Conservation (phyloP, 2,113 vertebrate species). For the Nymphicus hollandicus region DNA sequence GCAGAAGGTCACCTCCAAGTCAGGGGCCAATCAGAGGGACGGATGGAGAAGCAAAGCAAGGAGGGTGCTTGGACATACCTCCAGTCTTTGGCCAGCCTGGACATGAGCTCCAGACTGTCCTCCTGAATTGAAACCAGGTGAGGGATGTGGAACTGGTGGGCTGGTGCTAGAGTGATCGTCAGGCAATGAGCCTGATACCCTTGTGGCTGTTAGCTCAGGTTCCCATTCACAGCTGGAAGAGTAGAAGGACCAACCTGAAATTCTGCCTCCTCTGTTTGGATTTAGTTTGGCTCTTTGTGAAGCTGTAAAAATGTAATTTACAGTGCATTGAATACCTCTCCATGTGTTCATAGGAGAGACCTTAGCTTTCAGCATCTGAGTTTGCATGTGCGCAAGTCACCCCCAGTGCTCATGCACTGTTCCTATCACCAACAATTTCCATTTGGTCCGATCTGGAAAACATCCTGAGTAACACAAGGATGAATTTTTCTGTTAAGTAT, state of each 20-base stretch:
- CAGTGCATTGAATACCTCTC: neutral
- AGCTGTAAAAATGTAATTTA: neutral
- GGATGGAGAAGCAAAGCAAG: neutral
- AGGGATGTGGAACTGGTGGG: neutral
- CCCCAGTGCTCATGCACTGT: neutral
- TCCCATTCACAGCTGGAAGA: neutral
- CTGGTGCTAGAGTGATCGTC: neutral
- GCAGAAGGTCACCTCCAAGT: neutral
- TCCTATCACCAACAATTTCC: constrained; percentile 55
- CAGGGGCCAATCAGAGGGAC: neutral
- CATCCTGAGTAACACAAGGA: constrained; percentile 56
- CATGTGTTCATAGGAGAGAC: neutral
- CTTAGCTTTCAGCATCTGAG: neutral
- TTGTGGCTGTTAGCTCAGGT: neutral
- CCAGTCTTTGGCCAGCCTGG: neutral
- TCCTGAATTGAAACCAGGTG: neutral
- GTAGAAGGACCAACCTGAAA: neutral
- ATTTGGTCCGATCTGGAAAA: constrained; percentile 63
- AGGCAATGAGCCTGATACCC: neutral
- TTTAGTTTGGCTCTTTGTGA: neutral
- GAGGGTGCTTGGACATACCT: neutral
- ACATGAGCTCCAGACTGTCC: neutral
- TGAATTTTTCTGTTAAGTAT: constrained; percentile 63
- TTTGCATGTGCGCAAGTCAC: neutral
- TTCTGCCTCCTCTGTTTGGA: neutral